Base-by-base conservation (phyloP, 2,113 vertebrate species). In the Colaptes auratus region DNA sequence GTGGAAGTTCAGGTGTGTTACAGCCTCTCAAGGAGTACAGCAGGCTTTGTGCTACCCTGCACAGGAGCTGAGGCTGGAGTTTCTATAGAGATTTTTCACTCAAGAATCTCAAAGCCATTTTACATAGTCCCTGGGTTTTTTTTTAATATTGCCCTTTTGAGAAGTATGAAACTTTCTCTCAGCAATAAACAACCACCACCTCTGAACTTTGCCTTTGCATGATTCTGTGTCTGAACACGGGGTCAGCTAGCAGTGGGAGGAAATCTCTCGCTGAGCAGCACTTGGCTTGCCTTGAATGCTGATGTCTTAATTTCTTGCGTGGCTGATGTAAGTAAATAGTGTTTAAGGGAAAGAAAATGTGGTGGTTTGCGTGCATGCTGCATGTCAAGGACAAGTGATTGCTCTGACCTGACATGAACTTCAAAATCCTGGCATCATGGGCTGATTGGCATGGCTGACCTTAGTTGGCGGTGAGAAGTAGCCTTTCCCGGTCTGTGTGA, bases 231-330 rank as follows among this genome's bases (percentile, higher is more conserved):
- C 17, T 59, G 59, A 82, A 30, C 20, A 13, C 0, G 0, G 24
- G 35, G 35, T 61, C 30, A 46, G 65, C 61, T 52, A 77, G 72
- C 65, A 84, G 28, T 15, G 44, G 58, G 36, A 84, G 23, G 50
- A 84, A 28, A 44, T 72, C 39, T 63, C 67, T 72, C n/a, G 33
- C 4, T 82, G 60, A 91, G 55, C 35, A 73, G 44, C 36, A 20
- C 33, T 73, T 89, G 84, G 55, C 35, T 92, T 83, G 74, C 42
- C 53, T 74, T 86, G 70, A 48, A 16, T 67, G 44, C 48, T 70
- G 53, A 12, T 52, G 53, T 46, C 18, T 88, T 71, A 53, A 86
- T 81, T 94, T 39, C 48, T 77, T 3, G 4, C 16, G 31, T 71
- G 69, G 56, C 69, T 3, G 1, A 30, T 3, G 1, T 28, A 74